These are phyloP conservation scores for Onychomys arenicola DNA, from an alignment of 2,797 vertebrate genomes.

Conservation along the genomic window DNA sequence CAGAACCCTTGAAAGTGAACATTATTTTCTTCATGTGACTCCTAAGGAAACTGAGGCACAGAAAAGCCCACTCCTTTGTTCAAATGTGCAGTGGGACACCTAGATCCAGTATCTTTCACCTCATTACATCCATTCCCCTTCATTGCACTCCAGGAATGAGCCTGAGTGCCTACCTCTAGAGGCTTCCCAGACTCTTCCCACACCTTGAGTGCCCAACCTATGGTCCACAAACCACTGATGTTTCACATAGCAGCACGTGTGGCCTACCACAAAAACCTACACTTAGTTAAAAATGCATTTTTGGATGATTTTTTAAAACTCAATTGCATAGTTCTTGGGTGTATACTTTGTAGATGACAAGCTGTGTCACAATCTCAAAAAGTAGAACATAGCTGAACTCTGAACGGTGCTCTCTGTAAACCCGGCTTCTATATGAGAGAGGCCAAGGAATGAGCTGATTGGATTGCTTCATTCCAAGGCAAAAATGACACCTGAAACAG, in stretches of 20 bases:
- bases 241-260: neutral
- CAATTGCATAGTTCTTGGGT: neutral
- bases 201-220: too few species aligned
- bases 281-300: neutral
- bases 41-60: neutral
- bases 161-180: too few species aligned
- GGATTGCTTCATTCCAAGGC: neutral
- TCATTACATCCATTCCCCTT: neutral
- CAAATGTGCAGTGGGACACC: accelerated
- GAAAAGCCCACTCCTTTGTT: neutral
- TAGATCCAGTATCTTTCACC: neutral
- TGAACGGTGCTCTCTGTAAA: neutral
- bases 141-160: too few species aligned
- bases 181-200: neutral
- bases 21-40: neutral
- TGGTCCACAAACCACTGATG: neutral
- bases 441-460: neutral
- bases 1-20: neutral
- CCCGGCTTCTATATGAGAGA: neutral
- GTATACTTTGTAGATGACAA: neutral
- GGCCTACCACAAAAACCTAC: neutral
- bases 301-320: neutral
- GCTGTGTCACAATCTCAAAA: neutral
- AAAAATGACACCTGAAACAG: neutral
- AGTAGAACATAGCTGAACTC: neutral